Conservation (phyloP, 2,797 vertebrate species). For the Hephaestus fuliginosus region DNA sequence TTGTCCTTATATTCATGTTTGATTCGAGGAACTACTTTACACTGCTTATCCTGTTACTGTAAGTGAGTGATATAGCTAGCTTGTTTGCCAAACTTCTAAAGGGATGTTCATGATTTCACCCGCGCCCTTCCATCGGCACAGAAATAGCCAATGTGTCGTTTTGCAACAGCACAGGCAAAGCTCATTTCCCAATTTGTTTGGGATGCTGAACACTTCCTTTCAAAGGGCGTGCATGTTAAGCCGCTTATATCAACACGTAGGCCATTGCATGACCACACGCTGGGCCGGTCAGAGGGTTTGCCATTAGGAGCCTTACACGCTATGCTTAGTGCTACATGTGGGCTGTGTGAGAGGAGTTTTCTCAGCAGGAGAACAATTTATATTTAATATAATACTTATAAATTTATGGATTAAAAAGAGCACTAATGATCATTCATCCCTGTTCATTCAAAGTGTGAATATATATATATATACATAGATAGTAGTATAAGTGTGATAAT, state of each 20-base stretch:
- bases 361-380: background rate
- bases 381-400: background rate
- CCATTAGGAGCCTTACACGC: conserved; percentile 10
- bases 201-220: background rate
- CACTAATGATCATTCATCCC: background rate
- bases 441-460: background rate
- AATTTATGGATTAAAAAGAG: background rate
- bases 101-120: background rate
- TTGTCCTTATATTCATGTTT: background rate
- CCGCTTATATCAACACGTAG: conserved; percentile 22
- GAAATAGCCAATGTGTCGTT: background rate
- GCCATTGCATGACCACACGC: background rate
- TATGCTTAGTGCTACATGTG: background rate
- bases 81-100: background rate
- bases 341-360: background rate
- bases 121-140: background rate
- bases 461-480: no score
- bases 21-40: background rate
- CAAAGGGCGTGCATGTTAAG: background rate
- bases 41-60: background rate
- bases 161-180: background rate
- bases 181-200: background rate
- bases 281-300: background rate
- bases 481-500: no score
- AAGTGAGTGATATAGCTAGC: background rate